These are phyloP conservation scores for Stenichneumon culpator DNA, from an alignment of 2,888 invertebrate genomes.

Conservation along the genomic window DNA sequence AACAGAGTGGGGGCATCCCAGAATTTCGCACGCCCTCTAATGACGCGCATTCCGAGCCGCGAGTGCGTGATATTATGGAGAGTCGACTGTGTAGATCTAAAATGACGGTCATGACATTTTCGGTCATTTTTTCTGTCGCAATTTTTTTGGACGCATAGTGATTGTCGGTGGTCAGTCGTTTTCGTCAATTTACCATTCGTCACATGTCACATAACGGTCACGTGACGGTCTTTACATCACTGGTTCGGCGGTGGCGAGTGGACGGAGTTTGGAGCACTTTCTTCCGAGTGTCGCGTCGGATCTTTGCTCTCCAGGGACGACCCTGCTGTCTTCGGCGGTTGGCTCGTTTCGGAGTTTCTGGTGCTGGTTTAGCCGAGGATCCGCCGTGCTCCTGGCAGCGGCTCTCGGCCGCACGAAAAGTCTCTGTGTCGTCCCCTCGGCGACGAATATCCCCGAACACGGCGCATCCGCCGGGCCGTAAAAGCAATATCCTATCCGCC, in stretches of 20 bases:
- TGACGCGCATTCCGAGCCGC: too few relatives aligned
- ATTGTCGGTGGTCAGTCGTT: too few relatives aligned
- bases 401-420: conserved; percentile 9
- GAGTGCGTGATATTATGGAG: too few relatives aligned
- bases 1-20: too few relatives aligned
- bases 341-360: conserved; percentile 6
- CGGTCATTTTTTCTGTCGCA: too few relatives aligned
- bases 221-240: too few relatives aligned
- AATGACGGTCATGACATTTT: too few relatives aligned
- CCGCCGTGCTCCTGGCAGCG: not conserved
- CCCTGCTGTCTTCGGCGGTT: not conserved
- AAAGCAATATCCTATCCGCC: conserved; percentile 47
- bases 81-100: too few relatives aligned
- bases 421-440: conserved; percentile 7
- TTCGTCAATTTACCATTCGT: too few relatives aligned
- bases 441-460: conserved; percentile 37
- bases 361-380: not conserved
- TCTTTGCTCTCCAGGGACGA: conserved; percentile 25
- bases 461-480: conserved; percentile 49
- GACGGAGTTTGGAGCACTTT: not conserved
- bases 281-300: conserved; percentile 3
- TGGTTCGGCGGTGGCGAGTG: not conserved
- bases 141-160: too few relatives aligned
- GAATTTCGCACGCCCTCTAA: too few relatives aligned
- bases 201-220: too few relatives aligned